These are phyloP conservation scores for Acleris literana DNA, from an alignment of 2,888 invertebrate genomes.

Conservation along the genomic window DNA sequence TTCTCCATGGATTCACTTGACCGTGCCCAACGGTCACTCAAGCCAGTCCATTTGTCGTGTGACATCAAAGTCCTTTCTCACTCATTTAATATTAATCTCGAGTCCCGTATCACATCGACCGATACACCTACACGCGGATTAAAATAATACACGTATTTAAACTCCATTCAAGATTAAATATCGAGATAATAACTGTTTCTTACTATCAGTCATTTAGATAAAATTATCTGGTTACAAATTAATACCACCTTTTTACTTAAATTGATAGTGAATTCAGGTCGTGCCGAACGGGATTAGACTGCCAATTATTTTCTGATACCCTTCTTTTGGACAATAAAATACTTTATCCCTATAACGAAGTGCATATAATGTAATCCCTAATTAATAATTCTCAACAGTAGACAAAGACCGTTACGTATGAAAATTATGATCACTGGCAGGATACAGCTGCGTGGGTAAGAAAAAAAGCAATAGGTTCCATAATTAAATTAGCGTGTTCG, in stretches of 20 bases:
- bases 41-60: conserved; percentile 60
- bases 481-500: conserved; percentile 81
- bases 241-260: conserved; percentile 20
- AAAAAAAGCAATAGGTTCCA: conserved; percentile 63
- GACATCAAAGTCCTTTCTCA: conserved; percentile 64
- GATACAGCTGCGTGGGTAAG: conserved; percentile 69
- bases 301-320: conserved; percentile 15
- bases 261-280: conserved; percentile 21
- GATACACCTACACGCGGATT: conserved; percentile 62
- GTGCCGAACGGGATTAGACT: conserved; percentile 4
- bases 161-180: conserved; percentile 47
- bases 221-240: conserved; percentile 35
- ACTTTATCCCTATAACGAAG: neutral
- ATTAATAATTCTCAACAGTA: conserved; percentile 26
- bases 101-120: conserved; percentile 58
- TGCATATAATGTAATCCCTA: conserved; percentile 11
- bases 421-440: conserved; percentile 68
- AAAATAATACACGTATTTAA: conserved; percentile 50
- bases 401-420: conserved; percentile 60
- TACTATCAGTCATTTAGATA: conserved; percentile 38
- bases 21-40: conserved; percentile 37
- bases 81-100: conserved; percentile 67
- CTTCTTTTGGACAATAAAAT: neutral
- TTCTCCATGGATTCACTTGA: conserved; percentile 9
- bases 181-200: conserved; percentile 41